Conservation (phyloP, 2,888 invertebrate genomes). For the Epinotia ramella region DNA sequence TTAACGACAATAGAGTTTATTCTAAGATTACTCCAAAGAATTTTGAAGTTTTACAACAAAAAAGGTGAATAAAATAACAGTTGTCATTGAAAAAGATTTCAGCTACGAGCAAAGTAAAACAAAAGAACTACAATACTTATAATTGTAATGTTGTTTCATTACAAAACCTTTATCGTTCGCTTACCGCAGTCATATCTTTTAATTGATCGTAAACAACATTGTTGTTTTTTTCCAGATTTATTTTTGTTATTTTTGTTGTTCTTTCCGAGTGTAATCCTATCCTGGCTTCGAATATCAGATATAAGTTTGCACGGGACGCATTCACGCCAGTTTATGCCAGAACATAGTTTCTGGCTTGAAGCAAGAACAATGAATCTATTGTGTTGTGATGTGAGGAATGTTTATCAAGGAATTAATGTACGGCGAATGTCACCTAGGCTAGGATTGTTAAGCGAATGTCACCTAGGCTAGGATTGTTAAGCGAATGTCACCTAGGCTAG, state of each 20-base stretch:
- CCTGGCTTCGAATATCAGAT: constrained; percentile 22
- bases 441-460: too few relatives aligned
- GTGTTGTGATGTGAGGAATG: constrained; percentile 46
- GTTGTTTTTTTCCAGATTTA: neutral
- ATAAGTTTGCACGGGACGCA: constrained; percentile 23
- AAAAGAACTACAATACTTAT: neutral
- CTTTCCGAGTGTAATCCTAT: neutral
- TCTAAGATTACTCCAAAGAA: too few relatives aligned
- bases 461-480: too few relatives aligned
- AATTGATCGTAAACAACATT: neutral
- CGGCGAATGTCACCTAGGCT: constrained; percentile 44
- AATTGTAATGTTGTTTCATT: neutral
- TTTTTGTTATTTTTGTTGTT: neutral
- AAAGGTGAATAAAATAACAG: neutral
- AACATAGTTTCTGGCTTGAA: constrained; percentile 45
- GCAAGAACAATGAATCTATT: constrained; percentile 46
- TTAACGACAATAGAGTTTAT: too few relatives aligned
- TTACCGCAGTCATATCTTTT: neutral
- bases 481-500: constrained; percentile 44
- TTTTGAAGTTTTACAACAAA: too few relatives aligned
- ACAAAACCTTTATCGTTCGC: neutral
- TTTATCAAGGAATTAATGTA: constrained; percentile 47
- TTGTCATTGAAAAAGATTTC: neutral
- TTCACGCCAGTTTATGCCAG: constrained; percentile 40
- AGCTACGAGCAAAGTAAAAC: neutral